Evolutionary conservation across 2,797 vertebrate species (phyloP).

Genomic region (Chloroceryle amazona): DNA sequence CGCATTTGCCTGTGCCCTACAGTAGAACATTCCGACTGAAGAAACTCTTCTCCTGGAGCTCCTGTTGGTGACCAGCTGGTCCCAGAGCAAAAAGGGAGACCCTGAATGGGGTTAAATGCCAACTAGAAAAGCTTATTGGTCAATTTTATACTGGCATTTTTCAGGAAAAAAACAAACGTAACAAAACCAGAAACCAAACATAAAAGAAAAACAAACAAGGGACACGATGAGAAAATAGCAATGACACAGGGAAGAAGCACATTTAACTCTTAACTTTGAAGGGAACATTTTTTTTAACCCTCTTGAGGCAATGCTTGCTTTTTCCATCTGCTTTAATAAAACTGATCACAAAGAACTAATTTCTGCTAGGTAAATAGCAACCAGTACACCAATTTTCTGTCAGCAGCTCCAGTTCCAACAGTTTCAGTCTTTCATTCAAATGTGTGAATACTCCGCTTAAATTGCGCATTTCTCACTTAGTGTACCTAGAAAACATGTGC

Average conservation of each 20-base stretch:
- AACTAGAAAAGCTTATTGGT: not conserved
- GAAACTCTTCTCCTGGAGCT: not conserved
- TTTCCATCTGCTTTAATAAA: constrained; percentile 52
- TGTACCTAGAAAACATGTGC: constrained; percentile 62
- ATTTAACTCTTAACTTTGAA: not conserved
- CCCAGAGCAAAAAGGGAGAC: not conserved
- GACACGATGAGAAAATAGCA: not conserved
- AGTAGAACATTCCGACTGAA: not conserved
- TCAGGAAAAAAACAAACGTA: not conserved
- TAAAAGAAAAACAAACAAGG: not conserved
- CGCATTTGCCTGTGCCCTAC: not conserved
- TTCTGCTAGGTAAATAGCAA: constrained; percentile 80
- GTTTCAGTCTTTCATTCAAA: constrained; percentile 75
- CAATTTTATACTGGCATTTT: not conserved
- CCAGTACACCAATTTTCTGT: constrained; percentile 78
- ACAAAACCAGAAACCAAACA: not conserved
- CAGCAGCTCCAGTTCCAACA: constrained; percentile 56
- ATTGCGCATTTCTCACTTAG: constrained; percentile 76
- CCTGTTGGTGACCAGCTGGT: not conserved
- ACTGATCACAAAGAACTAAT: constrained; percentile 69
- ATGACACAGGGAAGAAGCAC: not conserved
- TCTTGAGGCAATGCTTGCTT: constrained; percentile 24
- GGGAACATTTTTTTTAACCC: constrained; percentile 4
- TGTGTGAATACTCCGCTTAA: constrained; percentile 71
- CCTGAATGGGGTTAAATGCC: not conserved